Evolutionary conservation across 2,888 invertebrate species (phyloP), one percentile per base, ranked within the genome.

Genomic region (Calephelis perditalis): DNA sequence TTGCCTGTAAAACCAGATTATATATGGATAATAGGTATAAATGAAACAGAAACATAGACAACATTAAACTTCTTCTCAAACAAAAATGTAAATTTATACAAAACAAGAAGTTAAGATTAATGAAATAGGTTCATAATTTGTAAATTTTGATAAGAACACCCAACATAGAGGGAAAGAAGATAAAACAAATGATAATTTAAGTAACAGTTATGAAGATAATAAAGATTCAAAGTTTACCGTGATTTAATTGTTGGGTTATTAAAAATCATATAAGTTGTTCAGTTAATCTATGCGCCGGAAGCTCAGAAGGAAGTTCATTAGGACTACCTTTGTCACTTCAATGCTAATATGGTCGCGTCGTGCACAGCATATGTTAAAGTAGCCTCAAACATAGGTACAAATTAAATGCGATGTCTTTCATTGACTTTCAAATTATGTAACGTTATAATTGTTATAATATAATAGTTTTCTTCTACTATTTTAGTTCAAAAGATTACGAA

Each of bases 221-320:
- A 15, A 9, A 15, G 9, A 49, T 49, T 40, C 7, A 49, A 47
- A 49, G 15, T 9, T 4, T 12, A 26, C 9, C 6, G 6, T 35
- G 10, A 52, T 52, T 26, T 52, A 7, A 52, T 52, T 52, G 10
- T 52, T 6, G 35, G 78, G 74, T 71, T 70, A 74, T 78, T 74
- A 76, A 76, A 26, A 75, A 70, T 74, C 67, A 67, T 72, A 76
- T 78, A 76, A 76, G 73, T 74, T 72, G 76, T 75, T 77, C 75
- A 76, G 77, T 77, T 78, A 74, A 71, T 64, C 59, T 52, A 52
- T 52, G 49, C 57, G 52, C 57, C 69, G 70, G 69, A 70, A 68
- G 65, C 63, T 52, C 15, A 57, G 63, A 49, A 64, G 67, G 68
- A 69, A 69, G 64, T 65, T 68, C 63, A 64, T 68, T 65, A 67